Base-by-base conservation (phyloP, 1,140 invertebrate species). In the Cotesia glomerata region DNA sequence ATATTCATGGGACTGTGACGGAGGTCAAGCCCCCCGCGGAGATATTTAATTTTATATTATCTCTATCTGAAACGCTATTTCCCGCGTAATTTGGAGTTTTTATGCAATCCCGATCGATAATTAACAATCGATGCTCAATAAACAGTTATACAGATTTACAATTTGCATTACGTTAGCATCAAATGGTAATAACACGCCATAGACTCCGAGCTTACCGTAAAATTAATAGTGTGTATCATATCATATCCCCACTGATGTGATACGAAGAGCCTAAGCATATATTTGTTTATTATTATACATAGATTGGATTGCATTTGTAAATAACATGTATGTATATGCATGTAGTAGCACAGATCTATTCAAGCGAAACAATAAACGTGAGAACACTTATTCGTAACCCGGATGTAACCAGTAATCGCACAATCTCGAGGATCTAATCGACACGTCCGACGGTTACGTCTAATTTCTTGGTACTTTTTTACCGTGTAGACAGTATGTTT, bases 341-440 rank as follows among this genome's bases (percentile, higher is more conserved):
- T 14, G 63, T 51, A 36, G 34, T 18, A 18, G 11, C 14, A 16
- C 63, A 45, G n/a, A 39, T 64, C 14, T 35, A 45, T 51, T 65
- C 34, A 65, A 49, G 63, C 63, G 63, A 18, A 65, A 65, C 63
- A 65, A 65, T 65, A 65, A 65, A 65, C 39, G 63, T 49, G 63
- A 65, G 63, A 65, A 65, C 39, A 65, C 63, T 65, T 65, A 45
- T 45, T 65, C 14, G 65, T 67, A 67, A 67, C 65, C 65, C 65
- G 65, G 65, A 67, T 67, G 51, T 45, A 54, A 54, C 65, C 52
- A 11, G 26, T 64, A 64, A 64, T 64, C 34, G 62, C 18, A 18
- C 14, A 64, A 49, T 64, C 11, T 35, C 59, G n/a, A 62, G 59
- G 32, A 36, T 62, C 32, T 62, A 35, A 62, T 62, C 59, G 59